A percentile compares a stretch with the other conserved stretches of the same genome.
Evolutionary conservation across 2,113 vertebrate species (phyloP).

Genomic region (Hipposideros armiger): DNA sequence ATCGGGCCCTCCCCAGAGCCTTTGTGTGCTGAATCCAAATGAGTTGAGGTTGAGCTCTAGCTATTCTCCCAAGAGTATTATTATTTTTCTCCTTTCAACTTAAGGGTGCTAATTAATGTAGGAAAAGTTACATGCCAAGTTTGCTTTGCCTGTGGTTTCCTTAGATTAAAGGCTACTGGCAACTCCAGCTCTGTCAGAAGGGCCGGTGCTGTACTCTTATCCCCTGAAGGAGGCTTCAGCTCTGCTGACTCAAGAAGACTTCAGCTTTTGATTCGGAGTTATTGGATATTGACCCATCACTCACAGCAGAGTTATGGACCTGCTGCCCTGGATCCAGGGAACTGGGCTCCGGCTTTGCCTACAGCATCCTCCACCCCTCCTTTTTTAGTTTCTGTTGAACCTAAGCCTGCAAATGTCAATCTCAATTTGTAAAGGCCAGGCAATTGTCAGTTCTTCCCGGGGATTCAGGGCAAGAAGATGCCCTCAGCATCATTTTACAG

Average conservation of each 20-base stretch:
- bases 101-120: constrained; percentile 85
- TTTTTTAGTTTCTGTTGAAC: constrained; percentile 80
- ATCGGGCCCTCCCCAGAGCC: constrained; percentile 36
- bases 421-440: constrained; percentile 84
- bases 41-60: constrained; percentile 73
- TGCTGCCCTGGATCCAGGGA: constrained; percentile 80
- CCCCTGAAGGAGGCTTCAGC: constrained; percentile 85
- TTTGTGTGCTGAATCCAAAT: constrained; percentile 79
- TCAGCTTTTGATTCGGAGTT: constrained; percentile 87
- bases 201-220: constrained; percentile 73
- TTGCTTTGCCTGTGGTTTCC: constrained; percentile 81
- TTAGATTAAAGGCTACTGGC: constrained; percentile 86
- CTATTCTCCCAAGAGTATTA: constrained; percentile 71
- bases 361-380: constrained; percentile 49
- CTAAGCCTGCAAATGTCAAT: constrained; percentile 83
- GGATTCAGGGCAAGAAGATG: constrained; percentile 73
- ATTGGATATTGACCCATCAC: constrained; percentile 87
- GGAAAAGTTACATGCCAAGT: constrained; percentile 79
- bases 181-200: constrained; percentile 80
- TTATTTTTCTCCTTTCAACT: constrained; percentile 80
- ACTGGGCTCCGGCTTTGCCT: constrained; percentile 67
- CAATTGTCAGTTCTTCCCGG: constrained; percentile 83
- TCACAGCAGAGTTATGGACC: constrained; percentile 82
- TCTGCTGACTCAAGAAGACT: constrained; percentile 87
- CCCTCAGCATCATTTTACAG: constrained; percentile 54